Base-by-base conservation (phyloP, 2,797 vertebrate species). In the Halcyon chelicuti region DNA sequence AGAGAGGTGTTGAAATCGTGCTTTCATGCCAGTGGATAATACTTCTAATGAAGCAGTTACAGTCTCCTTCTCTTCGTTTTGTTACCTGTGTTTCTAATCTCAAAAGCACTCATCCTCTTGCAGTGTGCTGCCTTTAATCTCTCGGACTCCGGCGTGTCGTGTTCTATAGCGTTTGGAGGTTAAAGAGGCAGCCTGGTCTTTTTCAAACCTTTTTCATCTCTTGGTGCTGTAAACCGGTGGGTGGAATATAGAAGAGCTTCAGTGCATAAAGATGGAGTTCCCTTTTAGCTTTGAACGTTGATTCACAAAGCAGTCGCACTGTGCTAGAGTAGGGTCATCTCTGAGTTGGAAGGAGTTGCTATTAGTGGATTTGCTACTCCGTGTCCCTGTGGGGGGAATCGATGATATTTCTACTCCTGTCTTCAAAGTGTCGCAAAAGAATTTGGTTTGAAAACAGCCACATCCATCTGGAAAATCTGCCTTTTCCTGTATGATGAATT, bases 161-260 rank as follows among this genome's bases (percentile, higher is more conserved):
- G 2, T 94, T 96, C 93, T 65, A 8, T 55, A 21, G 79, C 6
- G 3, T 92, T 74, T 1, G 3, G 57, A 80, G 90, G 95, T 96
- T 94, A 96, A 95, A 92, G 91, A 92, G 90, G 86, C 63, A 96
- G 70, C 71, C 62, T 90, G 35, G 46, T 94, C 91, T 92, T 93
- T 93, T 52, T 49, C 84, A 95, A 88, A 20, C 91, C 94, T 88
- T 95, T 93, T 95, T 94, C 76, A 94, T 96, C 93, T 91, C 10
- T 71, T 84, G 93, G 62, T 90, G 85, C 94, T 63, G 7, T 93
- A 96, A 96, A 88, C 80, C 93, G 92, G 81, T 95, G 94, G 94
- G 95, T 90, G 95, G 95, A 97, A 92, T 94, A 90, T 18, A 90
- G 93, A 90, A 60, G 90, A 93, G 84, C 51, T 92, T 78, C 81